A percentile compares a stretch with the other conserved stretches of the same genome.
These are phyloP conservation scores for Aphodius sticticus DNA, from an alignment of 2,888 invertebrate genomes.

Conservation along the genomic window DNA sequence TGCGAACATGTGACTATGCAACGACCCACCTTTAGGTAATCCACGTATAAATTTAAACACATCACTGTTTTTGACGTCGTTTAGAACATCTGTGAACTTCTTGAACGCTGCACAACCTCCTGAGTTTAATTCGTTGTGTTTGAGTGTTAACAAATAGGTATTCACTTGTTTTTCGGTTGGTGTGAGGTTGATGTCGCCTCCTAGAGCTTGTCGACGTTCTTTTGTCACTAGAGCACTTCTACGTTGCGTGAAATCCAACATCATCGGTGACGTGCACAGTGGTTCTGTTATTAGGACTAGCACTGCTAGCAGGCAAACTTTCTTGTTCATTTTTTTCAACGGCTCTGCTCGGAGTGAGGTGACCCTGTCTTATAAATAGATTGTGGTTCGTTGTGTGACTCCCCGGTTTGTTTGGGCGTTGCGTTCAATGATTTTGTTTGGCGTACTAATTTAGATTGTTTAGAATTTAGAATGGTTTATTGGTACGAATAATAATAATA, in stretches of 20 bases:
- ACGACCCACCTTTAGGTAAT: conserved; percentile 76
- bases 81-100: conserved; percentile 68
- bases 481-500: too few relatives aligned
- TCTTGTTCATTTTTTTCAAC: background rate
- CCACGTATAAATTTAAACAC: conserved; percentile 69
- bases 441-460: too few relatives aligned
- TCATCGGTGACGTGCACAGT: background rate
- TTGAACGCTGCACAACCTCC: conserved; percentile 66
- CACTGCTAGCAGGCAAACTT: background rate
- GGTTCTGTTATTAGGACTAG: background rate
- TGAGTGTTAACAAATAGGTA: conserved; percentile 38
- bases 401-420: too few relatives aligned
- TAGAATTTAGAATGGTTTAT: too few relatives aligned
- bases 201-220: conserved; percentile 39
- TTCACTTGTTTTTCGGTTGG: conserved; percentile 41
- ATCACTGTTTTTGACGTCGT: conserved; percentile 66
- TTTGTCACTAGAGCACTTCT: conserved; percentile 20
- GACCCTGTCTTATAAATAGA: too few relatives aligned
- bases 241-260: background rate
- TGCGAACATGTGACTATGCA: conserved; percentile 75
- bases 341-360: background rate
- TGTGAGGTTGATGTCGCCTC: conserved; percentile 38
- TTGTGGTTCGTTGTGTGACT: too few relatives aligned
- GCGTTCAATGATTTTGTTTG: too few relatives aligned
- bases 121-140: conserved; percentile 41